A percentile compares a stretch with the other conserved stretches of the same genome.
Evolutionary conservation across 1,140 invertebrate species (phyloP).

Genomic region (Mesaphorura yosii): DNA sequence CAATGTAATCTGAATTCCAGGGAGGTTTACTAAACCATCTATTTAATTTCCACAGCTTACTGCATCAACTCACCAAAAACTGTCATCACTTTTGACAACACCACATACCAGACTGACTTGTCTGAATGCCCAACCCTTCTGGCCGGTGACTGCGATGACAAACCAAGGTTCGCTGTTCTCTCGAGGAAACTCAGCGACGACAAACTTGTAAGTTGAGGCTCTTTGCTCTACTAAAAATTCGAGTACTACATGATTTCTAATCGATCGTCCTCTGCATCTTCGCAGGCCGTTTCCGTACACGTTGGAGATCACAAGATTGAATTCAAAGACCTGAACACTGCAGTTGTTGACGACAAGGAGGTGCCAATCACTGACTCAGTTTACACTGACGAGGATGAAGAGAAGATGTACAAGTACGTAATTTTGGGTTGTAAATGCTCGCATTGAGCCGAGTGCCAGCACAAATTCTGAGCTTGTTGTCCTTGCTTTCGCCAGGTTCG

Average conservation of each 20-base stretch:
- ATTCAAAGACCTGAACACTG: slow-evolving; percentile 26
- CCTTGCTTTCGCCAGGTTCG: slow-evolving; percentile 18
- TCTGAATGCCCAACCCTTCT: slow-evolving; percentile 28
- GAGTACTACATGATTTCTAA: no score
- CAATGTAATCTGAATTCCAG: no score
- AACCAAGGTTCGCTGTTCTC: slow-evolving; percentile 26
- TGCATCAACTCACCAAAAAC: slow-evolving; percentile 26
- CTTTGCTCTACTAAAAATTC: neutral
- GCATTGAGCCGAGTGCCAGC: no score
- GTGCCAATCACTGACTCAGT: slow-evolving; percentile 19
- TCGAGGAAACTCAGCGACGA: slow-evolving; percentile 22
- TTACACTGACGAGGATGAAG: slow-evolving; percentile 18
- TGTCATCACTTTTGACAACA: slow-evolving; percentile 29
- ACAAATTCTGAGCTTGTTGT: no score
- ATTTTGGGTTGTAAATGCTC: no score
- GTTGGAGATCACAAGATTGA: slow-evolving; percentile 28
- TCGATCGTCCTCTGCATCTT: no score
- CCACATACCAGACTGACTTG: slow-evolving; percentile 25
- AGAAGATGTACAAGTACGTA: slow-evolving; percentile 31
- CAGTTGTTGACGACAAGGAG: slow-evolving; percentile 19
- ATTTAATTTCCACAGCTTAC: slow-evolving; percentile 12
- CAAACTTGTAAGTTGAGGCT: slow-evolving; percentile 27
- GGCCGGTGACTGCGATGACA: slow-evolving; percentile 24
- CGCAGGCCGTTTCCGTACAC: slow-evolving; percentile 22
- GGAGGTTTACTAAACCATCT: no score